Conservation (phyloP, 1,140 invertebrate species). For the Hylaeus volcanicus region DNA sequence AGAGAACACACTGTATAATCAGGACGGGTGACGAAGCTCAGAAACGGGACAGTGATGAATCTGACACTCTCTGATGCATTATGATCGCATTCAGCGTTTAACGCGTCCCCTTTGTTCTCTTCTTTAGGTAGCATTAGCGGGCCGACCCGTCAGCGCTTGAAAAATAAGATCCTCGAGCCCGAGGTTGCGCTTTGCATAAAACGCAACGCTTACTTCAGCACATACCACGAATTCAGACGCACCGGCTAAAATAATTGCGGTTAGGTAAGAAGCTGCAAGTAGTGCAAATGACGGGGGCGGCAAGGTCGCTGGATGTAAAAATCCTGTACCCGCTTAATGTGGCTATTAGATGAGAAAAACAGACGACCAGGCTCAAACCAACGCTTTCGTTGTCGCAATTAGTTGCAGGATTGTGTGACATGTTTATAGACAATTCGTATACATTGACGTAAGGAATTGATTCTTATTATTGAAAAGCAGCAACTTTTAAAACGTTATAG, state of each 20-base stretch:
- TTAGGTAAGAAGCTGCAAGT: slow-evolving; percentile 42
- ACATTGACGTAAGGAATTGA: too few relatives aligned
- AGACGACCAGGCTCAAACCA: slow-evolving; percentile 9
- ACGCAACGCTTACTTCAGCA: slow-evolving; percentile 1
- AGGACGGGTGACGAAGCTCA: neutral
- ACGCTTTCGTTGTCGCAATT: slow-evolving; percentile 27
- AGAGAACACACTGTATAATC: neutral
- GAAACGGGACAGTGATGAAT: slow-evolving; percentile 1
- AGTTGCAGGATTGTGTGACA: too few relatives aligned
- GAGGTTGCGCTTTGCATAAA: slow-evolving; percentile 25
- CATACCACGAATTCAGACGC: slow-evolving; percentile 38
- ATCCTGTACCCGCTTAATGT: slow-evolving; percentile 41
- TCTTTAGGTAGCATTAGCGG: neutral
- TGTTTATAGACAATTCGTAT: too few relatives aligned
- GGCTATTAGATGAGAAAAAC: slow-evolving; percentile 44
- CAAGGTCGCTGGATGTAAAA: slow-evolving; percentile 54
- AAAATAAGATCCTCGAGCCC: slow-evolving; percentile 23
- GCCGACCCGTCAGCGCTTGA: slow-evolving; percentile 13
- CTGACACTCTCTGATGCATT: neutral
- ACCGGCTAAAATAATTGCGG: slow-evolving; percentile 53
- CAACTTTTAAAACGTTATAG: too few relatives aligned
- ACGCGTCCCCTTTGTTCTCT: neutral
- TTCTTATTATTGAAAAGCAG: too few relatives aligned
- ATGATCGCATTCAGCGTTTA: neutral
- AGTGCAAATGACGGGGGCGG: slow-evolving; percentile 51